Percentiles rank a stretch among this genome's conserved stretches.
phyloP scores from a whole-genome alignment of 2,888 invertebrate genomes.

The Idaea dimidiata region DNA sequence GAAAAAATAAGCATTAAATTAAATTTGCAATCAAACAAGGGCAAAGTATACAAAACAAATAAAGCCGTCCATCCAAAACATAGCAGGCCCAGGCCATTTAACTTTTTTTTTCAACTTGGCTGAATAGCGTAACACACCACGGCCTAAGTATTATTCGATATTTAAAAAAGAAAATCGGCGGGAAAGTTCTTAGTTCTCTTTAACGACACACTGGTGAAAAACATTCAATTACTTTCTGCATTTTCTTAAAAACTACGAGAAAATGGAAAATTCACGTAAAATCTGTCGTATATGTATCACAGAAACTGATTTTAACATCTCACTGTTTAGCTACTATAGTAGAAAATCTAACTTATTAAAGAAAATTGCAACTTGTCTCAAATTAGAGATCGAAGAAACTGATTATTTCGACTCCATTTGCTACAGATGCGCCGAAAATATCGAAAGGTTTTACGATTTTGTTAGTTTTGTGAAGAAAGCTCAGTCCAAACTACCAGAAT shows the following conservation, averaged over 20 bases:
- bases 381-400: conserved; percentile 57
- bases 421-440: conserved; percentile 61
- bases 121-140: conserved; percentile 25
- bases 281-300: conserved; percentile 63
- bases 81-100: background rate
- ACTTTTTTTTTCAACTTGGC: background rate
- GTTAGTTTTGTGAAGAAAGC: conserved; percentile 53
- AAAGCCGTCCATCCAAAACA: conserved; percentile 57
- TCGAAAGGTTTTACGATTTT: conserved; percentile 66
- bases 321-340: conserved; percentile 57
- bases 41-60: conserved; percentile 60
- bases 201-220: conserved; percentile 15
- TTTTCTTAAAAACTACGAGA: conserved; percentile 14
- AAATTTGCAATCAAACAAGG: conserved; percentile 33
- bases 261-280: conserved; percentile 59
- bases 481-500: conserved; percentile 44
- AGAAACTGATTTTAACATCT: conserved; percentile 64
- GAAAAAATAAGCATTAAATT: background rate
- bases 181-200: conserved; percentile 27
- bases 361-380: conserved; percentile 62
- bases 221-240: background rate
- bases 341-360: conserved; percentile 55
- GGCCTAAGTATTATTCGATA: conserved; percentile 5
- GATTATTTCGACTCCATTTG: conserved; percentile 61
- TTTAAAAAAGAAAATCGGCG: conserved; percentile 26